A percentile compares a stretch with the other conserved stretches of the same genome.
Conservation (phyloP, 2,113 vertebrate species). For the Helogale parvula region DNA sequence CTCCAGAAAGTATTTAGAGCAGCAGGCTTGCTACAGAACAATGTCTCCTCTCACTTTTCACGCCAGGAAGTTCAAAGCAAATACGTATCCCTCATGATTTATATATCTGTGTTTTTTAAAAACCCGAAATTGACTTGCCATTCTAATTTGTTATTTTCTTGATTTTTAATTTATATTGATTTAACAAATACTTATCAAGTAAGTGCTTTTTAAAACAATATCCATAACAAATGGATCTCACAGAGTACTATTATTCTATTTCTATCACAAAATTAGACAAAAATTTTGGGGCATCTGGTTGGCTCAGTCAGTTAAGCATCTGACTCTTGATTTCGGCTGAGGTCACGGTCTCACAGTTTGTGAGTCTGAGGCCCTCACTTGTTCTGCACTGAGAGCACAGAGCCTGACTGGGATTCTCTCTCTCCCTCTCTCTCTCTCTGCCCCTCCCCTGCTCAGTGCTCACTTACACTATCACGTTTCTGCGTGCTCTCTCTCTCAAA, state of each 20-base stretch:
- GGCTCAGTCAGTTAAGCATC: too few species aligned
- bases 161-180: neutral
- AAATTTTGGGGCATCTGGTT: neutral
- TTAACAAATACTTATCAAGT: neutral
- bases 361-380: too few species aligned
- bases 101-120: neutral
- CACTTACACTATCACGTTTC: too few species aligned
- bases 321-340: too few species aligned
- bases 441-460: too few species aligned
- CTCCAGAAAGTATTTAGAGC: neutral
- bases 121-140: neutral
- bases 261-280: conserved; percentile 2
- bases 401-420: too few species aligned
- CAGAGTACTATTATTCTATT: neutral
- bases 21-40: neutral
- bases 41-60: neutral
- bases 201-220: neutral
- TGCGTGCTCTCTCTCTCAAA: too few species aligned
- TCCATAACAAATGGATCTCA: neutral
- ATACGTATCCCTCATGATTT: neutral
- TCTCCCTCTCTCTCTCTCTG: too few species aligned
- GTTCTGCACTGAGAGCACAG: too few species aligned
- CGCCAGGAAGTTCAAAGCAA: neutral
- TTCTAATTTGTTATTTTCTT: neutral
- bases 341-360: too few species aligned